Base-by-base conservation (phyloP, 2,888 invertebrate genomes). In the Xanthia togata region DNA sequence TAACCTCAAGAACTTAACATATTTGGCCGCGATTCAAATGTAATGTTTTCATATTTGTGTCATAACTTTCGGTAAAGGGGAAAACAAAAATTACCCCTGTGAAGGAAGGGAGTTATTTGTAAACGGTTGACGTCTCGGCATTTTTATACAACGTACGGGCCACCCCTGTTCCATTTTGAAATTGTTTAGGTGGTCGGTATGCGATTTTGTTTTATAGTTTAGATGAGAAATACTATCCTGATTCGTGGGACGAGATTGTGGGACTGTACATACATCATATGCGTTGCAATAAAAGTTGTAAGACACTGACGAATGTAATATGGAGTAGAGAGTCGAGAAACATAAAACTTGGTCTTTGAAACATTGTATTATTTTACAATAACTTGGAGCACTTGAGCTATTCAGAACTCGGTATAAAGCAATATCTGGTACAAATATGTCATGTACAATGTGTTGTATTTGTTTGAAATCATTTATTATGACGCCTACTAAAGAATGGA, bases 11-110 rank as follows among this genome's bases (percentile, higher is more conserved):
- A 94, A 93, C 92, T 94, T 94, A 94, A 94, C 94, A 95, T 94
- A 95, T 95, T 96, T 96, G 95, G 94, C 95, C 88, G 90, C 92
- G 92, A 93, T 95, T 96, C 94, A 96, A 96, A 95, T 95, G 94
- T 94, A 95, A 95, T 96, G 93, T 94, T 94, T 95, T 94, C 94
- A 94, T 94, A 95, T 94, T 95, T 95, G 93, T 94, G 94, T 94
- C 94, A 94, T 95, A 95, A 95, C 93, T 95, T 95, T 94, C 89
- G 86, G 92, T 92, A 92, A 94, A 95, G 92, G 92, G 92, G 92
- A 93, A 94, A 94, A 95, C 93, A 94, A 95, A 95, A 95, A 95
- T 94, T 94, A 94, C 92, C 90, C 91, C 89, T 90, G 90, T 92
- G 86, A 89, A 90, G 90, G 91, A 91, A 94, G 93, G 90, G 93